These are phyloP conservation scores for Tapirus indicus DNA, from an alignment of 2,797 vertebrate species.

Conservation along the genomic window DNA sequence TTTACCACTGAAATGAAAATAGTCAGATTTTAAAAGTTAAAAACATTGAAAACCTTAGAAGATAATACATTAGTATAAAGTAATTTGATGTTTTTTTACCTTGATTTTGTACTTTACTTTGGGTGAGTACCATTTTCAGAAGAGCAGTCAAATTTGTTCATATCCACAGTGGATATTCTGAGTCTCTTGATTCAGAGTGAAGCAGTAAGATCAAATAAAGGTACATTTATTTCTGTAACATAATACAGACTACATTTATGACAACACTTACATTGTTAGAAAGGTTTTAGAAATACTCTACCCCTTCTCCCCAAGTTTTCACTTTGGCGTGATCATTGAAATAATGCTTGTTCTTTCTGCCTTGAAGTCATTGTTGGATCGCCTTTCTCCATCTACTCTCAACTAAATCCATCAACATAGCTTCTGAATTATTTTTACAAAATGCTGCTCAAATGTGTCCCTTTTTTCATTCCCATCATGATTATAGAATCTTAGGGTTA, in stretches of 20 bases:
- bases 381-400: background rate
- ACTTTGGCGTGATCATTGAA: constrained; percentile 1
- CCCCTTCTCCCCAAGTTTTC: background rate
- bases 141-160: background rate
- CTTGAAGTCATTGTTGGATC: background rate
- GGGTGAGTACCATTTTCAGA: background rate
- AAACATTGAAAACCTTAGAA: background rate
- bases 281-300: background rate
- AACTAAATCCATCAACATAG: background rate
- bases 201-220: constrained; percentile 37
- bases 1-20: background rate
- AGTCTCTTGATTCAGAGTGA: constrained; percentile 23
- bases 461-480: background rate
- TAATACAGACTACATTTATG: background rate
- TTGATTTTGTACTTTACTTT: background rate
- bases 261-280: background rate
- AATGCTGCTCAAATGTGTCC: background rate
- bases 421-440: constrained; percentile 10
- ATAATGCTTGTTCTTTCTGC: background rate
- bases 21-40: background rate
- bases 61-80: constrained; percentile 18
- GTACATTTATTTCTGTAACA: background rate
- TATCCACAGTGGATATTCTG: background rate
- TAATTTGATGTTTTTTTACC: background rate
- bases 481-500: constrained; percentile 1